Evolutionary conservation across 2,113 vertebrate species (phyloP).

Genomic region (Potamarius usumacintae): DNA sequence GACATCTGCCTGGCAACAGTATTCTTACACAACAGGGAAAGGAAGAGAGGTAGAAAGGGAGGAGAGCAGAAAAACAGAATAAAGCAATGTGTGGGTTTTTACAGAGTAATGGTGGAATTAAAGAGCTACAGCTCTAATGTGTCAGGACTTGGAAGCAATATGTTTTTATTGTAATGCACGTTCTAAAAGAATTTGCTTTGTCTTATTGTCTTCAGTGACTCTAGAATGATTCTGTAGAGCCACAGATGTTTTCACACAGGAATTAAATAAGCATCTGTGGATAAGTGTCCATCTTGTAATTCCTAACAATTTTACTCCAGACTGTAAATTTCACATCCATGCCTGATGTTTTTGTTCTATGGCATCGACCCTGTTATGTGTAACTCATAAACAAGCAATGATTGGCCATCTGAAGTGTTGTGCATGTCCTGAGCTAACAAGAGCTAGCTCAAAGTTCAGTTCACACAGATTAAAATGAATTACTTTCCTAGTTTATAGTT

Average conservation of each 20-base stretch:
- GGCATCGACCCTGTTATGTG: slow-evolving; percentile 52
- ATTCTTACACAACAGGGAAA: slow-evolving; percentile 54
- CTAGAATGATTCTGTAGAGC: neutral
- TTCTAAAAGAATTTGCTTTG: neutral
- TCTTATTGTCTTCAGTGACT: neutral
- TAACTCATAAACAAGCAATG: neutral
- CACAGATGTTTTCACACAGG: slow-evolving; percentile 6
- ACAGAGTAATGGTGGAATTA: slow-evolving; percentile 44
- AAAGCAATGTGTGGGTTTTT: slow-evolving; percentile 46
- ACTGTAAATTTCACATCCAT: neutral
- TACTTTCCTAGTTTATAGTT: too few relatives aligned
- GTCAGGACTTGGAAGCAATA: slow-evolving; percentile 48
- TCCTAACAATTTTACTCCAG: neutral
- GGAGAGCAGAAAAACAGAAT: neutral
- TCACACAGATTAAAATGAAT: too few relatives aligned
- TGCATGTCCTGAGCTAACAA: too few relatives aligned
- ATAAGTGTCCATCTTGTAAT: neutral
- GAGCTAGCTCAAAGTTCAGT: too few relatives aligned
- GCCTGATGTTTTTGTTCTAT: slow-evolving; percentile 19
- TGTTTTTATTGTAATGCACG: neutral
- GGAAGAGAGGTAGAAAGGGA: slow-evolving; percentile 39
- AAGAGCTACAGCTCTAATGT: slow-evolving; percentile 28
- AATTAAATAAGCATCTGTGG: neutral
- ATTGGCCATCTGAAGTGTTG: neutral
- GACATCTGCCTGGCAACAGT: slow-evolving; percentile 62